Percentiles rank a stretch among this genome's conserved stretches.
These are phyloP conservation scores for Dastarcus helophoroides DNA, from an alignment of 2,888 invertebrate species.

Conservation along the genomic window DNA sequence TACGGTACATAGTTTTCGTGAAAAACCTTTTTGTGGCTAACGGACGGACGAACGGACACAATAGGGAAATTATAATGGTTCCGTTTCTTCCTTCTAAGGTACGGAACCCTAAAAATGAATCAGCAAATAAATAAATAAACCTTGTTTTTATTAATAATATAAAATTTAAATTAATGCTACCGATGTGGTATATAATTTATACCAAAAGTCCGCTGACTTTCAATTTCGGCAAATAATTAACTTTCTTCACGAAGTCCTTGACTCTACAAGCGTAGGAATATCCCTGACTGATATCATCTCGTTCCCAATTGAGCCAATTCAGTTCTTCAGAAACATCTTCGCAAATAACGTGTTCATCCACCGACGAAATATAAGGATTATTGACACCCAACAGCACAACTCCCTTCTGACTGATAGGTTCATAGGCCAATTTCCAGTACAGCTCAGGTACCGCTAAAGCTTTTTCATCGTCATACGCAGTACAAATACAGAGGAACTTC, in stretches of 20 bases:
- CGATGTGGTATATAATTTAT: no score
- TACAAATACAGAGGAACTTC: constrained; percentile 23
- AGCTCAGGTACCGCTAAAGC: constrained; percentile 42
- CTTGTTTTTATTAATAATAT: no score
- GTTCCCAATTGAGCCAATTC: neutral
- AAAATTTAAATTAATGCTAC: no score
- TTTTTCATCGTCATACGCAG: constrained; percentile 17
- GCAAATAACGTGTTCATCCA: constrained; percentile 1
- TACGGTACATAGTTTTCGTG: no score
- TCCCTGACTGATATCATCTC: constrained; percentile 4
- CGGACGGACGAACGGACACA: no score
- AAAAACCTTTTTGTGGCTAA: no score
- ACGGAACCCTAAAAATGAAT: no score
- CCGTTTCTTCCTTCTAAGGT: no score
- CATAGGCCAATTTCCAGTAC: constrained; percentile 49
- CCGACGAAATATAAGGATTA: constrained; percentile 39
- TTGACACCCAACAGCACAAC: constrained; percentile 51
- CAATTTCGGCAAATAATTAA: constrained; percentile 3
- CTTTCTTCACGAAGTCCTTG: constrained; percentile 3
- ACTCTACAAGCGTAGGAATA: constrained; percentile 7
- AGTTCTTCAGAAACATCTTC: constrained; percentile 2
- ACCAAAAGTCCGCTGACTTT: neutral
- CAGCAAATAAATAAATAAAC: no score
- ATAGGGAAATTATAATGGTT: no score
- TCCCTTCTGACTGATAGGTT: constrained; percentile 39